Base-by-base conservation (phyloP, 2,888 invertebrate species). In the Pammene fasciana region DNA sequence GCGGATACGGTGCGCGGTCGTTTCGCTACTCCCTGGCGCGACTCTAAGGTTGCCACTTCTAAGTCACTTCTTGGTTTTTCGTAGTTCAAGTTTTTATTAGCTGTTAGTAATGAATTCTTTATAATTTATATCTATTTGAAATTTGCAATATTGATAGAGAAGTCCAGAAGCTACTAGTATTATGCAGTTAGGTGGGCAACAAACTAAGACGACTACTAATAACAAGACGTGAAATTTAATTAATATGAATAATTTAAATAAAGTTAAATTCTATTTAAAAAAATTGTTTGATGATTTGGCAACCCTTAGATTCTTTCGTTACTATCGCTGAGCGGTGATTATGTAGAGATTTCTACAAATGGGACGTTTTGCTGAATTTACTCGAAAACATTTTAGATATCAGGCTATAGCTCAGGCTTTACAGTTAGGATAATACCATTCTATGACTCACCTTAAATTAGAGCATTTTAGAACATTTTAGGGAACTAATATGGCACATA, bases 261-360 rank as follows among this genome's bases (percentile, higher is more conserved):
- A 41, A 41, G 9, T 9, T 9, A 16, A 48, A 16, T n/a, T n/a
- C n/a, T n/a, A n/a, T n/a, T n/a, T n/a, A n/a, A n/a, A n/a, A n/a
- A n/a, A n/a, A n/a, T n/a, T n/a, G n/a, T n/a, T 10, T 3, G 5
- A 18, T 10, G 26, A 36, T 52, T 62, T 52, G 62, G 10, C 62
- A 62, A 14, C 62, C 62, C 62, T 62, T 50, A 50, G 18, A 16
- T 46, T 60, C 36, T 38, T 50, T 26, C 38, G n/a, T 8, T n/a
- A 52, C 41, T 50, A 41, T 41, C 18, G 41, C 18, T 62, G 50
- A 62, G 61, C 48, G 50, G 64, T 57, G 52, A 68, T 68, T 68
- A 54, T 54, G 54, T 54, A 65, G 64, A 65, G 70, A 70, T 60
- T 64, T 65, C 70, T 45, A 60, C 56, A 55, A 68, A 60, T 60